These are phyloP conservation scores for Stegostoma tigrinum DNA, from an alignment of 2,113 vertebrate genomes.

Conservation along the genomic window DNA sequence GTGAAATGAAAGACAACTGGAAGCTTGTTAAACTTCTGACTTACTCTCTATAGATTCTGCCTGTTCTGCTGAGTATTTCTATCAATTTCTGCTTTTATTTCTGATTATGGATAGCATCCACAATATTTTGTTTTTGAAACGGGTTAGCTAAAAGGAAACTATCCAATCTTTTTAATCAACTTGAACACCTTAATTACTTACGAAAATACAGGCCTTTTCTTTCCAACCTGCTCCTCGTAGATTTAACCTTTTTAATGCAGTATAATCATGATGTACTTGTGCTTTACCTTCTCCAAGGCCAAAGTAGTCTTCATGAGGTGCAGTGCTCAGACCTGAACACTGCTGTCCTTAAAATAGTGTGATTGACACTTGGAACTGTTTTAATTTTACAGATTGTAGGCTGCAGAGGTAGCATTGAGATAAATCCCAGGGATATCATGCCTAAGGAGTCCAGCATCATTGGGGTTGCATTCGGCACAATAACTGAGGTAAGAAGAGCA, in stretches of 20 bases:
- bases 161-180: too few relatives aligned
- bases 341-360: background rate
- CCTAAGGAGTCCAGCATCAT: constrained; percentile 72
- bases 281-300: background rate
- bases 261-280: background rate
- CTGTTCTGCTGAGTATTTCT: too few relatives aligned
- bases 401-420: constrained; percentile 70
- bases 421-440: constrained; percentile 81
- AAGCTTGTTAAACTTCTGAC: too few relatives aligned
- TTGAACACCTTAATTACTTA: background rate
- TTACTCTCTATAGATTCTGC: too few relatives aligned
- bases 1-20: too few relatives aligned
- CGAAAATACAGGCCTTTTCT: background rate
- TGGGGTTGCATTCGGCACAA: constrained; percentile 60
- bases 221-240: background rate
- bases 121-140: too few relatives aligned
- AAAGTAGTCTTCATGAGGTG: too few relatives aligned
- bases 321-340: background rate
- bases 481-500: constrained; percentile 61
- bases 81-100: too few relatives aligned
- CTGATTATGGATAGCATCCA: too few relatives aligned
- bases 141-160: too few relatives aligned
- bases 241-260: background rate
- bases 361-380: background rate
- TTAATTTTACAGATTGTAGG: constrained; percentile 67